phyloP scores from a whole-genome alignment of 1,140 invertebrate genomes.

The Aleiodes sp. region DNA sequence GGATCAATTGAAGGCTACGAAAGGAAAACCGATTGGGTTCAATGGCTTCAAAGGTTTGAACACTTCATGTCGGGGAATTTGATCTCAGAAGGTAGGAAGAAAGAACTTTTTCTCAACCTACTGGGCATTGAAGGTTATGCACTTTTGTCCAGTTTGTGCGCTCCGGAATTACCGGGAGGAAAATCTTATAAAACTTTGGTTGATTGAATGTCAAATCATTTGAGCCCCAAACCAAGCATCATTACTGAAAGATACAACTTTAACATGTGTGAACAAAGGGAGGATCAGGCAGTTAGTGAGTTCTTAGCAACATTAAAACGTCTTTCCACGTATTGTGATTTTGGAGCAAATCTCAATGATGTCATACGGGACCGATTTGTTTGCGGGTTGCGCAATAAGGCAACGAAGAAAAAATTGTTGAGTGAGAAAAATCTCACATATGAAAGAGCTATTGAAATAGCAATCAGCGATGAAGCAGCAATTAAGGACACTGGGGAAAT shows the following conservation, averaged over 20 bases:
- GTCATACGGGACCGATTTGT: conserved; percentile 49
- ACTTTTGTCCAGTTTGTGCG: neutral
- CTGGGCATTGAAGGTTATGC: neutral
- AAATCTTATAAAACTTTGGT: conserved; percentile 18
- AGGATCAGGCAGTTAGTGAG: conserved; percentile 24
- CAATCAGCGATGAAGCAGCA: conserved; percentile 36
- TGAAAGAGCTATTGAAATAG: conserved; percentile 42
- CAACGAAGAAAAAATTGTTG: conserved; percentile 39
- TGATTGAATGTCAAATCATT: conserved; percentile 18
- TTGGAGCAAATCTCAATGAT: conserved; percentile 42
- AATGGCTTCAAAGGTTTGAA: neutral
- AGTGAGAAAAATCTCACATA: conserved; percentile 41
- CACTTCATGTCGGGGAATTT: neutral
- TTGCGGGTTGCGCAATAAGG: conserved; percentile 42
- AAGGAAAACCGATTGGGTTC: neutral
- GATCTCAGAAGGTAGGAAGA: neutral
- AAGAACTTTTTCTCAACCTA: neutral
- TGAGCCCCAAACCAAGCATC: conserved; percentile 21
- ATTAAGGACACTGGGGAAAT: conserved; percentile 29
- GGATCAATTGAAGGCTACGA: neutral
- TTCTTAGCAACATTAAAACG: conserved; percentile 40
- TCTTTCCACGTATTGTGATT: conserved; percentile 44
- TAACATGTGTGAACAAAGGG: conserved; percentile 22
- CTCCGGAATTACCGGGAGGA: neutral
- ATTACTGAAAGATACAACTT: conserved; percentile 30